A percentile compares a stretch with the other conserved stretches of the same genome.
Evolutionary conservation across 2,113 vertebrate genomes (phyloP).

Genomic region (Natator depressus): DNA sequence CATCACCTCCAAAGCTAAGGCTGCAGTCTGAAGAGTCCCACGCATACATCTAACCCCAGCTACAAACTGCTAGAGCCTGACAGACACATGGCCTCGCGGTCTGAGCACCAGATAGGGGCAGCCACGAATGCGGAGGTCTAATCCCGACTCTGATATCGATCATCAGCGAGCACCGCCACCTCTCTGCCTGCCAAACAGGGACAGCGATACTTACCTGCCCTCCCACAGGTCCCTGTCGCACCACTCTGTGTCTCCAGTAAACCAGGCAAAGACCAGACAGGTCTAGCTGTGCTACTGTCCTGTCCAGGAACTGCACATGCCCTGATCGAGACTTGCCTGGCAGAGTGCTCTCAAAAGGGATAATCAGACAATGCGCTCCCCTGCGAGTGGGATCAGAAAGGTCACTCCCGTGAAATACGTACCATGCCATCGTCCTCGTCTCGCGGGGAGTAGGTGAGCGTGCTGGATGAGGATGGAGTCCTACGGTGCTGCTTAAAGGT

Average conservation of each 20-base stretch:
- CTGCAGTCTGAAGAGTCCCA: neutral
- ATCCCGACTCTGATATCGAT: neutral
- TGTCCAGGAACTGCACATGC: neutral
- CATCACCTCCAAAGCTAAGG: neutral
- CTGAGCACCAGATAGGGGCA: neutral
- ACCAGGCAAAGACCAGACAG: neutral
- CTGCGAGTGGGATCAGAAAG: neutral
- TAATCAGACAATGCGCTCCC: neutral
- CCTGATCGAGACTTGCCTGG: neutral
- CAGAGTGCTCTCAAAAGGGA: neutral
- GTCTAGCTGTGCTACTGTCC: neutral
- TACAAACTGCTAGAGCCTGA: neutral
- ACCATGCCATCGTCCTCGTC: conserved; percentile 98
- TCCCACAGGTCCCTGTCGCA: neutral
- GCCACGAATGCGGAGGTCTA: neutral
- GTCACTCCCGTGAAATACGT: neutral
- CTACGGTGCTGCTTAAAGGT: conserved; percentile 94
- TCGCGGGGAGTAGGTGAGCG: conserved; percentile 91
- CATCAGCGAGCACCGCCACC: neutral
- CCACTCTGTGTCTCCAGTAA: neutral
- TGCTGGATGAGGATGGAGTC: conserved; percentile 95
- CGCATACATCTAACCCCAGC: neutral
- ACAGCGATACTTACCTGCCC: neutral
- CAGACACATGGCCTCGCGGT: neutral
- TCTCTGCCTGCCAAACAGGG: neutral